Conservation (phyloP, 2,113 vertebrate genomes). For the Platysternon megacephalum region DNA sequence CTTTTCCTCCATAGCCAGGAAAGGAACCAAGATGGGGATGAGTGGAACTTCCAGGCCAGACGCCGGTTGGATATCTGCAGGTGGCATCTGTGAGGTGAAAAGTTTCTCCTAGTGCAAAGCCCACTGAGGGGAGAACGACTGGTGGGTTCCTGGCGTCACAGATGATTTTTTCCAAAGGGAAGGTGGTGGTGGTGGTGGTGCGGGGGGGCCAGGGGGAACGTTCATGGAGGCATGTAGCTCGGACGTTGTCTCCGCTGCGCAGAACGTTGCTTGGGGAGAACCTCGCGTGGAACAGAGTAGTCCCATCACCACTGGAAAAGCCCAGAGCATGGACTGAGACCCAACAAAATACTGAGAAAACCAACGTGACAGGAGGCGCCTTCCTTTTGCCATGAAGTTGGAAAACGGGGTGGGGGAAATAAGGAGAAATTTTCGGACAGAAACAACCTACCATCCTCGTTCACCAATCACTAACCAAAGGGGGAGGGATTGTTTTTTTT, state of each 20-base stretch:
- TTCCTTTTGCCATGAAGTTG: background rate
- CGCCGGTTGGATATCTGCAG: background rate
- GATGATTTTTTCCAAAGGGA: background rate
- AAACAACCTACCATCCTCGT: conserved; percentile 72
- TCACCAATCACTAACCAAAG: conserved; percentile 69
- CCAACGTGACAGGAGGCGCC: background rate
- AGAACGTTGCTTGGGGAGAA: background rate
- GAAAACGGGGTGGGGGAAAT: background rate
- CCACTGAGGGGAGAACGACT: background rate
- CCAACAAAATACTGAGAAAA: background rate
- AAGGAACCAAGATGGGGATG: background rate
- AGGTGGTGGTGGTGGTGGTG: background rate
- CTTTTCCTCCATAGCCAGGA: background rate
- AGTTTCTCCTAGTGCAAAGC: conserved; percentile 64
- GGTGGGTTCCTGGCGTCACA: background rate
- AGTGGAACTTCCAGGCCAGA: background rate
- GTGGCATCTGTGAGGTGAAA: background rate
- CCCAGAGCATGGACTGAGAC: background rate
- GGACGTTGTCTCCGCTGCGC: background rate
- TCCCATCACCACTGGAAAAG: background rate
- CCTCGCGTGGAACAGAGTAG: background rate
- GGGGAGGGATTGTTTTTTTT: conserved; percentile 47
- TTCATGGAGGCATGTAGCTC: background rate
- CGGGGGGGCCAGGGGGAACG: background rate
- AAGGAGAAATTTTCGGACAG: conserved; percentile 61